phyloP scores from a whole-genome alignment of 2,888 invertebrate species.

The Chymomyza amoena region DNA sequence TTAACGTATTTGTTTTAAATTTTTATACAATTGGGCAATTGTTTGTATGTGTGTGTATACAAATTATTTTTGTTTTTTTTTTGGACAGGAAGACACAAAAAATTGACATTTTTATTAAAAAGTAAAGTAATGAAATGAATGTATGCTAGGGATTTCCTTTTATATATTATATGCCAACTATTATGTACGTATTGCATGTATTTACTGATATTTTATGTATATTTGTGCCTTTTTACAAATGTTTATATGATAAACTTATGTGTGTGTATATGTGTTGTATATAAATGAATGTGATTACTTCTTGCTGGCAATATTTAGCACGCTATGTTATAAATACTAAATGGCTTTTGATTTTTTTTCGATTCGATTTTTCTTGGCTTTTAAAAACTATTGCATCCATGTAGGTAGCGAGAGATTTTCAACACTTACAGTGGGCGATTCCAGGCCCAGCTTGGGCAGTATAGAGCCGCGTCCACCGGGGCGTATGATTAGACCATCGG shows the following conservation, averaged over 20 bases:
- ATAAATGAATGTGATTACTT: constrained; percentile 5
- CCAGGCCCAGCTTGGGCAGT: constrained; percentile 77
- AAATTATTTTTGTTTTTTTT: constrained; percentile 14
- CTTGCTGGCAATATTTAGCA: constrained; percentile 24
- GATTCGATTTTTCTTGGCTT: constrained; percentile 19
- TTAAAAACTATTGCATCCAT: constrained; percentile 66
- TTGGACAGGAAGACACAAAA: constrained; percentile 47
- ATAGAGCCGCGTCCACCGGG: constrained; percentile 76
- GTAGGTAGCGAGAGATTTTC: constrained; percentile 60
- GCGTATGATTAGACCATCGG: constrained; percentile 76
- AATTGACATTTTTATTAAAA: constrained; percentile 23
- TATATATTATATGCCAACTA: constrained; percentile 21
- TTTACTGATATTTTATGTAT: constrained; percentile 13
- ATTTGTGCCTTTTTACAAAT: constrained; percentile 20
- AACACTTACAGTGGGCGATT: constrained; percentile 79
- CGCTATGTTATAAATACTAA: constrained; percentile 23
- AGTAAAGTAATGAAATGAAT: neutral
- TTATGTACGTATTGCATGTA: constrained; percentile 32
- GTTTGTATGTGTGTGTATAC: neutral
- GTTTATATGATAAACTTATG: neutral
- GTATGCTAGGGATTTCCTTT: constrained; percentile 14
- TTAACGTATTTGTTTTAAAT: constrained; percentile 3
- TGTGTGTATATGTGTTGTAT: constrained; percentile 22
- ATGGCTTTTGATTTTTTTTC: constrained; percentile 19
- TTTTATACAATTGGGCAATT: constrained; percentile 21